Evolutionary conservation across 2,797 vertebrate species (phyloP).

Genomic region (Borostomias antarcticus): DNA sequence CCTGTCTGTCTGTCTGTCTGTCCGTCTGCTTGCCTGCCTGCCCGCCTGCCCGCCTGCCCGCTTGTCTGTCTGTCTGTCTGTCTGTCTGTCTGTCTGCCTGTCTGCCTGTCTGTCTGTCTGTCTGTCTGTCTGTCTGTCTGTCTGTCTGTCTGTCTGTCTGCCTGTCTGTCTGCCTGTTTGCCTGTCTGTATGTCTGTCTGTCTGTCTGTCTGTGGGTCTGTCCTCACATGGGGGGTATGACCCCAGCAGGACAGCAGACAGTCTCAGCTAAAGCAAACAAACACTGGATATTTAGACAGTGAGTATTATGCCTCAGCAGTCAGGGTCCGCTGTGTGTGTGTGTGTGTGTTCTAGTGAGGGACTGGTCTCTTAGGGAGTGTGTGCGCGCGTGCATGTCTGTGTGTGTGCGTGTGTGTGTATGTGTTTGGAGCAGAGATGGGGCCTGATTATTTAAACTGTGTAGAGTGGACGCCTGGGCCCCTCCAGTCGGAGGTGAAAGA

Average conservation of each 20-base stretch:
- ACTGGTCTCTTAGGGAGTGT: too few relatives aligned
- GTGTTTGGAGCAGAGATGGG: conserved; percentile 18
- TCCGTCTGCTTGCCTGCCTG: too few relatives aligned
- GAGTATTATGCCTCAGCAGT: not conserved
- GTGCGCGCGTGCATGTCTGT: not conserved
- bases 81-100: too few relatives aligned
- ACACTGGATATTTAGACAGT: conserved; percentile 4
- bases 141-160: not conserved
- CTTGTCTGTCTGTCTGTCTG: too few relatives aligned
- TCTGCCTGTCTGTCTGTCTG: too few relatives aligned
- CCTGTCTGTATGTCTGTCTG: not conserved
- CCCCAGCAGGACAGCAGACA: conserved; percentile 5
- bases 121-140: not conserved
- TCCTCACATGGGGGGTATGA: conserved; percentile 4
- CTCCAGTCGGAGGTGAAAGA: conserved; percentile 35
- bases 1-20: too few relatives aligned
- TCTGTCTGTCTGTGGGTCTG: not conserved
- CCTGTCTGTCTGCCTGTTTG: not conserved
- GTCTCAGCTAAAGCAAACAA: conserved; percentile 19
- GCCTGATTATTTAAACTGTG: conserved; percentile 50
- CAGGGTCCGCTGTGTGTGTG: not conserved
- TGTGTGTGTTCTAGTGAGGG: too few relatives aligned
- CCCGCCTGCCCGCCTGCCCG: too few relatives aligned
- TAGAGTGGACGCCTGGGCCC: conserved; percentile 41
- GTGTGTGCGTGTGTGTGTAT: not conserved